phyloP scores from a whole-genome alignment of 2,797 vertebrate species.

The Gymnoscopelus braueri region DNA sequence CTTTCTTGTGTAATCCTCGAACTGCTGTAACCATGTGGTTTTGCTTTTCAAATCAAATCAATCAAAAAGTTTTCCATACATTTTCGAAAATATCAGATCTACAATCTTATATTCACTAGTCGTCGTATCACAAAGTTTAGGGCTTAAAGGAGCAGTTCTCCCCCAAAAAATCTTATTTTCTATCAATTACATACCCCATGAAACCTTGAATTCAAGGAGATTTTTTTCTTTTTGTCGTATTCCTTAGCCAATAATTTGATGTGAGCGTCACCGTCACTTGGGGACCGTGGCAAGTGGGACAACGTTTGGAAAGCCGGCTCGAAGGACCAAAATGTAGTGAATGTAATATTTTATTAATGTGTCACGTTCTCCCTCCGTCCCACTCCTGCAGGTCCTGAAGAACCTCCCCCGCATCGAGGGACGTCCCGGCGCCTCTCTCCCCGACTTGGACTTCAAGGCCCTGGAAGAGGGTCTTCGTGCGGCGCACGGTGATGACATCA shows the following conservation, averaged over 20 bases:
- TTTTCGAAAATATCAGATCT: too few relatives aligned
- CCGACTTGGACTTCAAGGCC: conserved; percentile 83
- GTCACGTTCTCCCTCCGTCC: conserved; percentile 6
- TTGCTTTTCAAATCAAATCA: too few relatives aligned
- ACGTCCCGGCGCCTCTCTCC: conserved; percentile 88
- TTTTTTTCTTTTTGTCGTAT: too few relatives aligned
- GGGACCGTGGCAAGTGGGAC: background rate
- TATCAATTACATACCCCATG: too few relatives aligned
- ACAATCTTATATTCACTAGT: too few relatives aligned
- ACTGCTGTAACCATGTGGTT: too few relatives aligned
- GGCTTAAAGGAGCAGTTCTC: too few relatives aligned
- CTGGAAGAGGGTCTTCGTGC: conserved; percentile 82
- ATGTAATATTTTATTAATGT: conserved; percentile 8
- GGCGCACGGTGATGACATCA: conserved; percentile 85
- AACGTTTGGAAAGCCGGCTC: conserved; percentile 5
- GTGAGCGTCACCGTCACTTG: conserved; percentile 10
- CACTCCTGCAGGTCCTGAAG: conserved; percentile 86
- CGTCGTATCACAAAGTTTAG: too few relatives aligned
- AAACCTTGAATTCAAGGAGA: too few relatives aligned
- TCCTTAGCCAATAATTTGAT: conserved; percentile 5
- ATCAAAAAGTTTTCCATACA: too few relatives aligned
- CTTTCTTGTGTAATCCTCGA: too few relatives aligned
- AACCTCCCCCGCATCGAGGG: conserved; percentile 88
- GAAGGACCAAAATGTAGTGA: background rate
- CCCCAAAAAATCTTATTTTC: too few relatives aligned